Evolutionary conservation across 2,113 vertebrate genomes (phyloP), one percentile per base, ranked within the genome.

Genomic region (human (Homo sapiens)): DNA sequence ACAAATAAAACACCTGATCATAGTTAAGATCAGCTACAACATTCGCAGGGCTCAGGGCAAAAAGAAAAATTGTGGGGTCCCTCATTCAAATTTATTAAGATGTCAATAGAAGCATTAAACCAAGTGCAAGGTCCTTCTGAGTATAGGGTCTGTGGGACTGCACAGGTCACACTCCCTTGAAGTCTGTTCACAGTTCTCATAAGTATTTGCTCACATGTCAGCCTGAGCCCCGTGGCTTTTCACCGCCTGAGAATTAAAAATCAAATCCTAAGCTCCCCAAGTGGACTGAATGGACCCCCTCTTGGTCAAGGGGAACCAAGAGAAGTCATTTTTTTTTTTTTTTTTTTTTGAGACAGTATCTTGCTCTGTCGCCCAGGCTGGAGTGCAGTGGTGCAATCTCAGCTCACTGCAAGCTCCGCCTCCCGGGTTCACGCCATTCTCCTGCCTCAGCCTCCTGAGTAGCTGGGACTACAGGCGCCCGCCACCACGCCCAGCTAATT

Each of bases 401-500:
- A 6, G 52, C 52, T 55, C 52, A 55, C 52, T 55, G 18, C 52
- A 55, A 55, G 52, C 52, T 55, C 52, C 52, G 17, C 18, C 52
- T 55, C 52, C 52, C 18, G 2, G 52, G 52, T 55, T 55, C 52
- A 18, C 18, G 6, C 52, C 52, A 55, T 55, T 55, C 52, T 55
- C 52, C 18, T 20, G 18, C 52, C 18, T 55, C 52, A 55, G 52
- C 18, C 0, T 55, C 52, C 52, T 16, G 17, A 55, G 17, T 55
- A 55, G 7, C 52, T 55, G 52, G 52, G 52, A 55, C 18, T 20
- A 20, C 18, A 20, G 52, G 52, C 52, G 2, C 52, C 52, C 2
- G 0, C 52, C 52, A 20, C 52, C 52, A 55, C 18, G 6, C 52
- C 52, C 0, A 2, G 52, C 5, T 5, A 52, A 6, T 52, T 52